Evolutionary conservation across 2,113 vertebrate species (phyloP).

Genomic region (Leucosticte australis): DNA sequence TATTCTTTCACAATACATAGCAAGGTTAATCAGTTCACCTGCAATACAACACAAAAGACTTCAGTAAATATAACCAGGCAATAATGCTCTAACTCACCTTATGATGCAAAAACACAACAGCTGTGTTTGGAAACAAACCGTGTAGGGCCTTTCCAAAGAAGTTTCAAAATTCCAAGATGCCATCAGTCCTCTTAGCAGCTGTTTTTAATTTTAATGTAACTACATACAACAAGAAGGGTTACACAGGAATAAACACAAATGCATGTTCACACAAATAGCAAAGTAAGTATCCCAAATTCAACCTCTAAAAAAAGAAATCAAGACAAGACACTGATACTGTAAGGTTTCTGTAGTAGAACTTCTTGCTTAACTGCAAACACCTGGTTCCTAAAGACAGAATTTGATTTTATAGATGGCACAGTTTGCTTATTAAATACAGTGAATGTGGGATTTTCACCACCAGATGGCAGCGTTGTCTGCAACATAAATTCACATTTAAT

Average conservation of each 20-base stretch:
- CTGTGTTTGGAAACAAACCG: not conserved
- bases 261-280: not conserved
- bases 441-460: slow-evolving; percentile 26
- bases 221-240: not conserved
- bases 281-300: not conserved
- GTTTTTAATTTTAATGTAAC: not conserved
- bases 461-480: slow-evolving; percentile 70
- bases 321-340: not conserved
- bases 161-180: not conserved
- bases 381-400: not conserved
- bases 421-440: not conserved
- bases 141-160: not conserved
- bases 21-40: slow-evolving; percentile 95
- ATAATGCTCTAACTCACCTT: not conserved
- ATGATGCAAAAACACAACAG: not conserved
- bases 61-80: not conserved
- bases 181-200: not conserved
- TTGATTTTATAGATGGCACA: not conserved
- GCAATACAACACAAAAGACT: not conserved
- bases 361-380: not conserved
- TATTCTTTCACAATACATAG: slow-evolving; percentile 97
- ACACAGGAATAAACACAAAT: not conserved
- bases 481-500: not conserved
- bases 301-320: not conserved
- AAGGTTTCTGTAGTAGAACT: not conserved